Evolutionary conservation across 2,797 vertebrate genomes (phyloP), one percentile per base, ranked within the genome.

Genomic region (Knipowitschia caucasica): DNA sequence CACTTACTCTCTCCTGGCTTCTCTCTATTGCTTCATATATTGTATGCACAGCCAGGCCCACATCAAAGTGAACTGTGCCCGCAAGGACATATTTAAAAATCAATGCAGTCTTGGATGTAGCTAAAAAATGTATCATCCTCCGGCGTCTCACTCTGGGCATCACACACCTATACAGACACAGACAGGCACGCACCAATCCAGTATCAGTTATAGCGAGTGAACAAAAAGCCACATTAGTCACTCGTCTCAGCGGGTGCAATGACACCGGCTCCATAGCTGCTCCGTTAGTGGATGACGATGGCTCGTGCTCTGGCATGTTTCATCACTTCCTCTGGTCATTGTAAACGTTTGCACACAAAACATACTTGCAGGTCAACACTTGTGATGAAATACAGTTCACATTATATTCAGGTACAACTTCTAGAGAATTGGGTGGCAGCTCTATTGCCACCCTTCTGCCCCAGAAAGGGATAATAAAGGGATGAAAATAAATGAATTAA

Each of bases 21-120:
- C 54, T 49, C 67, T 58, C 39, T 50, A 61, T 55, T 62, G 50
- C 40, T 1, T 53, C 70, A 63, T 62, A 82, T 79, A 82, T 79
- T 74, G 67, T 71, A 64, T 78, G 66, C 73, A 71, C 53, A 80
- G 68, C 35, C 67, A 75, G 45, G 43, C 29, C 27, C 60, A 82
- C 74, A 78, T 83, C 80, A 85, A 87, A 83, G 77, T 76, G 68
- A 81, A 66, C 43, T 69, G 43, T 74, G 71, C 73, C 78, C 51
- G 54, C 59, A 10, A 82, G 75, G 76, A 82, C 68, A 73, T 73
- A 72, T 77, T 81, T 78, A 77, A 78, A 82, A 85, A 81, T 80
- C 78, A 70, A 71, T 80, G 64, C 58, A 58, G 67, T 72, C 62
- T 73, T 75, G 67, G 63, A 77, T 75, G 67, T 58, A 64, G 53